These are phyloP conservation scores for Glossophaga mutica DNA, from an alignment of 2,797 vertebrate genomes.

Conservation along the genomic window DNA sequence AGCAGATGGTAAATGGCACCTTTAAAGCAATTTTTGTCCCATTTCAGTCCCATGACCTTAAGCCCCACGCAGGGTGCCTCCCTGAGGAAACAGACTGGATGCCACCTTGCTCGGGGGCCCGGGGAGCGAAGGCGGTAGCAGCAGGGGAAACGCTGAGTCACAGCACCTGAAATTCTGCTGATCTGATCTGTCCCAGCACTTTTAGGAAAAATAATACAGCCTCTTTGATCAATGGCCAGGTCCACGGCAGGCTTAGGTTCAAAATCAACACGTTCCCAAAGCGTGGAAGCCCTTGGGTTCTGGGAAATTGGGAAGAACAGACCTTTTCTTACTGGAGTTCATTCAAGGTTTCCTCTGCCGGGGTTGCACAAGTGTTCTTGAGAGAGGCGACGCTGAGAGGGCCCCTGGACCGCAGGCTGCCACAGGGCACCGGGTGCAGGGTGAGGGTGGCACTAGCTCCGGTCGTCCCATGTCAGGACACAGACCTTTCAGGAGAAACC, in stretches of 20 bases:
- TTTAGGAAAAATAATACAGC: conserved; percentile 48
- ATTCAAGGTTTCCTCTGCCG: neutral
- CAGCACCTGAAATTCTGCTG: conserved; percentile 61
- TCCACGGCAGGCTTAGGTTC: conserved; percentile 31
- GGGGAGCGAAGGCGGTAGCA: neutral
- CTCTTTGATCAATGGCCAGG: conserved; percentile 63
- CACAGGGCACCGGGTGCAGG: accelerated
- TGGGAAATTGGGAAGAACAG: conserved; percentile 45
- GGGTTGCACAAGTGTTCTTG: neutral
- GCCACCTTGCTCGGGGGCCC: neutral
- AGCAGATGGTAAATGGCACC: neutral
- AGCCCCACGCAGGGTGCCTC: accelerated
- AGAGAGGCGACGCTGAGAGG: accelerated
- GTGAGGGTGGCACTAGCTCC: accelerated
- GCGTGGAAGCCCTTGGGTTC: conserved; percentile 35
- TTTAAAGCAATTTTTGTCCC: neutral
- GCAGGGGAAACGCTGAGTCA: conserved; percentile 47
- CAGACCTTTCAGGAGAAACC: neutral
- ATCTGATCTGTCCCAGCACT: conserved; percentile 4
- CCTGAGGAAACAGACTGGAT: neutral
- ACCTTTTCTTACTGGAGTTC: conserved; percentile 38
- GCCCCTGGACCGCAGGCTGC: accelerated
- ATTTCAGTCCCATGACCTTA: neutral
- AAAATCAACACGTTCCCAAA: conserved; percentile 59
- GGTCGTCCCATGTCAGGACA: accelerated